These are phyloP conservation scores for Meriones psammophilus DNA, from an alignment of 2,797 vertebrate species.

Conservation along the genomic window DNA sequence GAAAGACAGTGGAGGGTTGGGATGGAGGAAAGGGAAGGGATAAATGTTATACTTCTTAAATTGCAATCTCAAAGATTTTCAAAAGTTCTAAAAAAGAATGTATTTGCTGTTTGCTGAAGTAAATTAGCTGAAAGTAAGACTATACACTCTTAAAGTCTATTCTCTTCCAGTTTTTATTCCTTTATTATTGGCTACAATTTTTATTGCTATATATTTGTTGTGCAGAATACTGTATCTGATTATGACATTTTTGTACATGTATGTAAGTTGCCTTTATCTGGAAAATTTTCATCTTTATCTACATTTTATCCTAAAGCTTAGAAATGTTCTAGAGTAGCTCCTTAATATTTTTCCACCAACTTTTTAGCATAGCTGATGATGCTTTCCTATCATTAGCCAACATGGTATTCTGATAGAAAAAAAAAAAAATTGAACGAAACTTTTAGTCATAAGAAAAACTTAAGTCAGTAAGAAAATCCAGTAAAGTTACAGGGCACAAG, in stretches of 20 bases:
- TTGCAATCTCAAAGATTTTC: not conserved
- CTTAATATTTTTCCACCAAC: not conserved
- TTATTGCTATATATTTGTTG: not conserved
- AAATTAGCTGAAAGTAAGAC: conserved; percentile 17
- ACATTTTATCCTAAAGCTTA: not conserved
- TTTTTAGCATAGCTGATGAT: not conserved
- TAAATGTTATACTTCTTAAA: not conserved
- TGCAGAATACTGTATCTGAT: not conserved
- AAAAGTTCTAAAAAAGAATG: not conserved
- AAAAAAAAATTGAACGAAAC: not conserved
- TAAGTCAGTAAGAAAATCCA: not conserved
- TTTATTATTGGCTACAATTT: not conserved
- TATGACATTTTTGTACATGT: not conserved
- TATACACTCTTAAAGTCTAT: not conserved
- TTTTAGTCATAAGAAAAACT: not conserved
- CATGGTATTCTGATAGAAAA: conserved; percentile 49
- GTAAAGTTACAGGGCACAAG: no score
- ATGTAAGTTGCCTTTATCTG: not conserved
- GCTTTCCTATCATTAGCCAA: not conserved
- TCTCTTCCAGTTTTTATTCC: conserved; percentile 4
- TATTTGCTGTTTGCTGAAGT: not conserved
- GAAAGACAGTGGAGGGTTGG: not conserved
- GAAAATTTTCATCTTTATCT: not conserved
- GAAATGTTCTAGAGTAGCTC: not conserved
- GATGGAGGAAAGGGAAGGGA: not conserved